phyloP scores from a whole-genome alignment of 2,797 vertebrate species.

The Netta rufina region DNA sequence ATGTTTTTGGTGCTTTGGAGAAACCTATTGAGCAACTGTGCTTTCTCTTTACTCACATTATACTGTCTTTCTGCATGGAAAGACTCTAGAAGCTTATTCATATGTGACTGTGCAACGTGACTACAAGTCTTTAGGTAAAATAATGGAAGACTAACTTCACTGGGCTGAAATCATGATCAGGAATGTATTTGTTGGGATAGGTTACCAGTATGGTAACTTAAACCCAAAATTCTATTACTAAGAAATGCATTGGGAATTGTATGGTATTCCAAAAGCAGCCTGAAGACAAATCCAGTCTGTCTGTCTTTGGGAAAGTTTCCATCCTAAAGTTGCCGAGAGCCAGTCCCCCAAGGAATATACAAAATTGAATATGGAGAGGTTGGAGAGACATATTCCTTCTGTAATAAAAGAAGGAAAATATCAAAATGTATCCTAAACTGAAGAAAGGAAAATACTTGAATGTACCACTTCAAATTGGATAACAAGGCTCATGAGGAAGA shows the following conservation, averaged over 20 bases:
- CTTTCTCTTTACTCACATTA: not conserved
- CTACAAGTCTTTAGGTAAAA: not conserved
- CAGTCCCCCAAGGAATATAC: not conserved
- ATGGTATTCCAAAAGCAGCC: not conserved
- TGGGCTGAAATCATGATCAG: not conserved
- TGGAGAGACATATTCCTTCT: not conserved
- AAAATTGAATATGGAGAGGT: not conserved
- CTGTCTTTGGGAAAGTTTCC: not conserved
- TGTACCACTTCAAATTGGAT: not conserved
- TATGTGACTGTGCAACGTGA: not conserved
- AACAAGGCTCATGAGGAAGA: not conserved
- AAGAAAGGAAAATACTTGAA: not conserved
- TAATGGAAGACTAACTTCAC: not conserved
- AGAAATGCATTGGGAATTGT: not conserved
- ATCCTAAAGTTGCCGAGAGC: not conserved
- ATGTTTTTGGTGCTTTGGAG: not conserved
- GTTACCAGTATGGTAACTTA: not conserved
- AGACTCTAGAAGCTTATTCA: not conserved
- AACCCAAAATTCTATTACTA: not conserved
- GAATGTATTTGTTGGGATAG: not conserved
- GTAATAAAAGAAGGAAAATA: not conserved
- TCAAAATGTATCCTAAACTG: not conserved
- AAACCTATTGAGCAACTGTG: rapidly evolving
- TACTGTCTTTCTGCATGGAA: rapidly evolving
- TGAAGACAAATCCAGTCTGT: not conserved